Base-by-base conservation (phyloP, 2,113 vertebrate species). In the Bombycilla garrulus region DNA sequence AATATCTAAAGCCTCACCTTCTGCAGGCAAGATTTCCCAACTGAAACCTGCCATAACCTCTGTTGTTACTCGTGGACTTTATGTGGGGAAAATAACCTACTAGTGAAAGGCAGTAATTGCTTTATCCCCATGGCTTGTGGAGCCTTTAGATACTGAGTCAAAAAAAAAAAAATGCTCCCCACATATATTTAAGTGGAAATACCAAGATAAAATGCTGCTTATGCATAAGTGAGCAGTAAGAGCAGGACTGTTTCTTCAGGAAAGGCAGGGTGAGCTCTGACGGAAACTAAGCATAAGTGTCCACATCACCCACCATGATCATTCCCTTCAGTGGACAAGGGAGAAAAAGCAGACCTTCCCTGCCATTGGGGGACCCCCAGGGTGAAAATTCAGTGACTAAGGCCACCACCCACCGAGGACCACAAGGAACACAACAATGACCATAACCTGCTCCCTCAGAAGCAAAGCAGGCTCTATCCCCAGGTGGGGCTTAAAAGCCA, bases 381-480 rank as follows among this genome's bases (percentile, higher is more conserved):
- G 1, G 1, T 23, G 4, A 24, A 2, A 3, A 1, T 0, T 1
- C 11, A 12, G 0, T 3, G 1, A n/a, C 26, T 4, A 12, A 64
- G 19, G 9, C 4, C 38, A 44, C 19, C 76, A 15, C 6, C 6
- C 7, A 35, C 5, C 2, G 10, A 35, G 15, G 12, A 24, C 4
- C 2, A 10, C 0, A 10, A 35, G 15, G 12, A 24, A 4, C 2
- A 10, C 0, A 10, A 4, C 29, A 5, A 24, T 0, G 0, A 1
- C 1, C 1, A 9, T 1, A 5, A 1, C 1, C 2, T 3, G 20
- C 0, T 3, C 9, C 1, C 20, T 3, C 9, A 45, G 1, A 0
- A 29, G 1, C 0, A 25, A 0, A 0, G 0, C 0, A 0, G 1
- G 0, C 0, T 0, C 0, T 2, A 0, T 0, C 1, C 16, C 5